These are phyloP conservation scores for Enteromius radiatus DNA, from an alignment of 2,797 vertebrate species.

Conservation along the genomic window DNA sequence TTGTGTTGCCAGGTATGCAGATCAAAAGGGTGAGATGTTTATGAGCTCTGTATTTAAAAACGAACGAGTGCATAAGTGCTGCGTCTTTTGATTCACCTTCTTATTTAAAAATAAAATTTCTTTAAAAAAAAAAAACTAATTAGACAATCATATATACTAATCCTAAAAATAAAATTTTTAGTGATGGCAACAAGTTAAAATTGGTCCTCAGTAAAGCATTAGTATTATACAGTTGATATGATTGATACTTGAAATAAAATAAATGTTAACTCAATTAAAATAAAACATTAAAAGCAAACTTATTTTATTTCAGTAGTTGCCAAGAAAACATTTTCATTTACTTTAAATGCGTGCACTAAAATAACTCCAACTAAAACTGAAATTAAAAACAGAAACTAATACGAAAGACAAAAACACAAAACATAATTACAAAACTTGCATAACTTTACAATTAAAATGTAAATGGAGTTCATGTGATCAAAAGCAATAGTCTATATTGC, in stretches of 20 bases:
- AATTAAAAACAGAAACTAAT: neutral
- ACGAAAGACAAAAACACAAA: neutral
- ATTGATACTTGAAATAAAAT: neutral
- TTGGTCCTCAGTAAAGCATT: conserved; percentile 9
- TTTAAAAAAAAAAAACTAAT: neutral
- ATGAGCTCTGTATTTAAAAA: conserved; percentile 42
- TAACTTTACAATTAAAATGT: neutral
- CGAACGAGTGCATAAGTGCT: neutral
- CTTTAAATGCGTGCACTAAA: neutral
- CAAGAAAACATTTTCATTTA: neutral
- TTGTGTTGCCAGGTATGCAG: conserved; percentile 26
- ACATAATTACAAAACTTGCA: neutral
- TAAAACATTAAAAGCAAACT: neutral
- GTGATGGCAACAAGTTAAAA: conserved; percentile 7
- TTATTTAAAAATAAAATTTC: neutral
- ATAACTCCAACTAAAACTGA: neutral
- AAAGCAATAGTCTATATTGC: neutral
- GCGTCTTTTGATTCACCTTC: neutral
- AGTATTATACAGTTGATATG: neutral
- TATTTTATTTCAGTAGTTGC: neutral
- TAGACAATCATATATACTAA: neutral
- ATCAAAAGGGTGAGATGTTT: conserved; percentile 40
- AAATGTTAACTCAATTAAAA: neutral
- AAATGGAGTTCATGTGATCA: neutral
- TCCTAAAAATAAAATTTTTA: neutral